phyloP scores from a whole-genome alignment of 2,113 vertebrate species.

The Rhizomys pruinosus region DNA sequence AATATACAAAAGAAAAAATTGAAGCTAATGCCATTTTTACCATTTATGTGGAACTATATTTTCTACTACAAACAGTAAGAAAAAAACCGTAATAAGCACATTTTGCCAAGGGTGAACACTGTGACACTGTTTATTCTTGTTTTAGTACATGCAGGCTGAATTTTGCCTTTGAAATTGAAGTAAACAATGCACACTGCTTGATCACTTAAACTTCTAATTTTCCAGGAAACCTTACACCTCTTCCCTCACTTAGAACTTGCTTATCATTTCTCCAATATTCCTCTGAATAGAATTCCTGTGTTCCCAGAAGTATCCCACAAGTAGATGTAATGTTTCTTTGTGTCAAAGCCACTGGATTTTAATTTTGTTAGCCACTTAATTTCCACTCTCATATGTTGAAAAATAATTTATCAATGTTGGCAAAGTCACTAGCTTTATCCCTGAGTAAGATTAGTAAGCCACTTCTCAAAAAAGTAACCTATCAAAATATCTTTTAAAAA shows the following conservation, averaged over 20 bases:
- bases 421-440: conserved; percentile 36
- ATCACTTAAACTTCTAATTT: conserved; percentile 50
- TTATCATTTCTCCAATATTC: conserved; percentile 39
- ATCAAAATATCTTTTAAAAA: too few species aligned
- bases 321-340: not conserved
- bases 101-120: not conserved
- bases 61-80: conserved; percentile 37
- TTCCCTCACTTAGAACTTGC: not conserved
- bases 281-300: conserved; percentile 23
- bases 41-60: not conserved
- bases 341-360: not conserved
- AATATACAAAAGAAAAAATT: conserved; percentile 27
- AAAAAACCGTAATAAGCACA: conserved; percentile 40
- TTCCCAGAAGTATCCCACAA: conserved; percentile 17
- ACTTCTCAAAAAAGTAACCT: not conserved
- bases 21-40: not conserved
- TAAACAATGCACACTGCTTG: conserved; percentile 22
- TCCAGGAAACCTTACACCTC: conserved; percentile 18
- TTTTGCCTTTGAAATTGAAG: conserved; percentile 40
- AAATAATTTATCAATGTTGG: conserved; percentile 1
- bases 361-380: conserved; percentile 35
- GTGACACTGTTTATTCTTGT: not conserved
- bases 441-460: not conserved
- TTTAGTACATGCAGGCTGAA: not conserved
- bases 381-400: conserved; percentile 37